phyloP scores from a whole-genome alignment of 2,888 invertebrate species.

The Ceratothoa steindachneri region DNA sequence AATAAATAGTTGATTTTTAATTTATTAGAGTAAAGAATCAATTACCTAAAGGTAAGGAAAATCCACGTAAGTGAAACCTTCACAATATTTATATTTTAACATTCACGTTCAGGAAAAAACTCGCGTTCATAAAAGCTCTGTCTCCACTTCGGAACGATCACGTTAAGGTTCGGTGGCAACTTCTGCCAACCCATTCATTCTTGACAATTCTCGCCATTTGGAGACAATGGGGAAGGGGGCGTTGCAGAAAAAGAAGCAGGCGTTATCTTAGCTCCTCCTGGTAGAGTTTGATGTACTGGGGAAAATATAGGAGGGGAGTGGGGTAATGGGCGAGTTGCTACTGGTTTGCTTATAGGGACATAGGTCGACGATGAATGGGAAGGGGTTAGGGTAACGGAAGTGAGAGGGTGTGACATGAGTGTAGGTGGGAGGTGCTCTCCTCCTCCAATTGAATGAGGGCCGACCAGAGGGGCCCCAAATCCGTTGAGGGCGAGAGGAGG shows the following conservation, averaged over 20 bases:
- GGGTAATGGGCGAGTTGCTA: constrained; percentile 29
- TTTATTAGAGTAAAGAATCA: too few relatives aligned
- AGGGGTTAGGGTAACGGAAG: constrained; percentile 27
- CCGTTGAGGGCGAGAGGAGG: constrained; percentile 24
- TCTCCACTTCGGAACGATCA: too few relatives aligned
- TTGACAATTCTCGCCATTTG: constrained; percentile 13
- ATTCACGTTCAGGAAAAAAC: too few relatives aligned
- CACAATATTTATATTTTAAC: too few relatives aligned
- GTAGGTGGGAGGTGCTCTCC: constrained; percentile 35
- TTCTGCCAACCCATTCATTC: too few relatives aligned
- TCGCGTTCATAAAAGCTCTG: too few relatives aligned
- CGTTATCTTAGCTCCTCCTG: constrained; percentile 37
- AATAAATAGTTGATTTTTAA: too few relatives aligned
- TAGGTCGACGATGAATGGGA: constrained; percentile 8
- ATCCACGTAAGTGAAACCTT: too few relatives aligned
- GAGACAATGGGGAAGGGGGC: constrained; percentile 14
- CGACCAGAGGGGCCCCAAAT: neutral
- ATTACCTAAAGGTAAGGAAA: too few relatives aligned
- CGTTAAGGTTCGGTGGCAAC: too few relatives aligned
- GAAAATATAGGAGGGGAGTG: neutral
- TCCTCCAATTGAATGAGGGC: constrained; percentile 7
- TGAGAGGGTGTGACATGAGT: constrained; percentile 24
- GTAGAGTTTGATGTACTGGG: constrained; percentile 31
- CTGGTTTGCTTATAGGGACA: constrained; percentile 27
- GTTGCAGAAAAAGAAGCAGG: constrained; percentile 30